Evolutionary conservation across 2,797 vertebrate genomes (phyloP).

Genomic region (Chelon labrosus): DNA sequence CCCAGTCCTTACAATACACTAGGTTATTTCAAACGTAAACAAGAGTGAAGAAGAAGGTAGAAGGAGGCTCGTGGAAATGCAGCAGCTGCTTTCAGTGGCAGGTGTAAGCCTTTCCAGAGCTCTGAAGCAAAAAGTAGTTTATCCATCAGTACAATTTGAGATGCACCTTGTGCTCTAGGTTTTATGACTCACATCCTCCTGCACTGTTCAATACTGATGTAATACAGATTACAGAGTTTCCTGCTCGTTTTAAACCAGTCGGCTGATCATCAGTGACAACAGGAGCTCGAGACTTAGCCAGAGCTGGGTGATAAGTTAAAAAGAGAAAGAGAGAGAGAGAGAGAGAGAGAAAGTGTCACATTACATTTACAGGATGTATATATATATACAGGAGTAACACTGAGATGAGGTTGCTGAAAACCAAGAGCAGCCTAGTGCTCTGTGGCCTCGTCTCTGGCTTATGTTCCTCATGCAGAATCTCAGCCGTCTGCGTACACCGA

Average conservation of each 20-base stretch:
- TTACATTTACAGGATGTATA: conserved; percentile 70
- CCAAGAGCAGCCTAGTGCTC: conserved; percentile 67
- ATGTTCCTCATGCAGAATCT: conserved; percentile 72
- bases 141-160: conserved; percentile 34
- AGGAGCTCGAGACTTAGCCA: conserved; percentile 30
- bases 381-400: conserved; percentile 70
- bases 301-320: conserved; percentile 44
- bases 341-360: conserved; percentile 48
- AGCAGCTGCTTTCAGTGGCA: conserved; percentile 45
- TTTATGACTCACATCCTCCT: conserved; percentile 46
- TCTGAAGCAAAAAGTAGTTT: conserved; percentile 39
- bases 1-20: conserved; percentile 69
- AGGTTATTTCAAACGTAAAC: conserved; percentile 81
- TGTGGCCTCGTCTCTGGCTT: conserved; percentile 76
- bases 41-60: conserved; percentile 58
- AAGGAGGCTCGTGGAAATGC: conserved; percentile 52
- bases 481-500: conserved; percentile 50
- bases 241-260: conserved; percentile 43
- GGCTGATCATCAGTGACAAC: conserved; percentile 42
- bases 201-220: conserved; percentile 67
- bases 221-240: conserved; percentile 41
- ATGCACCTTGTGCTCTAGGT: conserved; percentile 46
- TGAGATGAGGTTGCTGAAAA: conserved; percentile 73
- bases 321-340: conserved; percentile 37
- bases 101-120: conserved; percentile 37